Evolutionary conservation across 2,888 invertebrate species (phyloP), one percentile per base, ranked within the genome.

Genomic region (Diogma glabrata): DNA sequence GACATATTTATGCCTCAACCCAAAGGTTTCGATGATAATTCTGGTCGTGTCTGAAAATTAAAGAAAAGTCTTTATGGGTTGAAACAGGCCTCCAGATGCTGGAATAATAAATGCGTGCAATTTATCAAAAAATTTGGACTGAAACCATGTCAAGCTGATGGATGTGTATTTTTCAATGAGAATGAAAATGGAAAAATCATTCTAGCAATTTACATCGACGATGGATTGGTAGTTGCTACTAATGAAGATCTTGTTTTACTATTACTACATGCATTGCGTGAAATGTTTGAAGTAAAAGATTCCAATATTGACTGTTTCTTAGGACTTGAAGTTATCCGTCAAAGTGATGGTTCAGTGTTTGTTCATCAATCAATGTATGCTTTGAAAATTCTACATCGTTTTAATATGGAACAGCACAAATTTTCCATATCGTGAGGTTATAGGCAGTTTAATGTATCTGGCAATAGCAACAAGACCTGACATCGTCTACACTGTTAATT

Each of bases 71-170:
- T 56, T 7, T 55, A 56, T 45, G 53, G 56, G 3, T 38, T 56
- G 4, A 56, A 56, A 16, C 55, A 56, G 48, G 50, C 55, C 5
- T 50, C 52, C 14, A n/a, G 6, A 47, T 53, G 54, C 46, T 60
- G 59, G 59, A 60, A 60, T 30, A 20, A 50, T 33, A 59, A 55
- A 50, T 57, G 62, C 40, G 55, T 52, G 10, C 24, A 54, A 12
- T 57, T 60, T 24, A 30, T 61, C 16, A 24, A 49, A 22, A 57
- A 51, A 30, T 57, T 60, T 53, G 54, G 55, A 14, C 54, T 61
- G 19, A 54, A 54, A 45, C 50, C 57, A 47, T 58, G 56, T 50
- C 45, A 51, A 17, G 54, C 55, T n/a, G 63, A 63, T 54, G 54
- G 57, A n/a, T 61, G 63, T 5, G 36, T 36, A 14, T 36, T 9